Base-by-base conservation (phyloP, 1,140 invertebrate genomes). In the Chironomus striatipennis region DNA sequence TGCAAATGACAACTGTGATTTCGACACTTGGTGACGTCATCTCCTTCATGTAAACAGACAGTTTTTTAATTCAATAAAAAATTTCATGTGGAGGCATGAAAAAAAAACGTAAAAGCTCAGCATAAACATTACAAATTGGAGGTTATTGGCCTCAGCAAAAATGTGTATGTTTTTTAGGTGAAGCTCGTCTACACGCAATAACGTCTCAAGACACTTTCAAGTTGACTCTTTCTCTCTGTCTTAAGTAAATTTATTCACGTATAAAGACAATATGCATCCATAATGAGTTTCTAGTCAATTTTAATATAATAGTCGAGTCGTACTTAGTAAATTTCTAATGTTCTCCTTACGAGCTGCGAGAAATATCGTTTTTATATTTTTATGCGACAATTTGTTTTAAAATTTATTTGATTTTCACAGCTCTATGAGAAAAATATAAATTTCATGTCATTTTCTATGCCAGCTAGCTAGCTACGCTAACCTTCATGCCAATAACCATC, bases 61-160 rank as follows among this genome's bases (percentile, higher is more conserved):
- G 24, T 34, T 34, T 34, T 34, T 34, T 34, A 34, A 34, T 34
- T 34, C 5, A 34, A 34, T 34, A 34, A 34, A 34, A 34, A 34
- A 34, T 34, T 34, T 34, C 24, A 34, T 34, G 24, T 34, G 5
- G n/a, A 57, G 47, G n/a, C 47, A 57, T 15, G n/a, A 57, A 57
- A 34, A 57, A 34, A 57, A 15, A 57, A n/a, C 47, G 47, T 57
- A 47, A 47, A 47, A 47, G 47, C 47, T n/a, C 12, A 57, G 47
- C 47, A 57, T 57, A 57, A 57, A 57, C 47, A 57, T 57, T 57
- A 57, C 47, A 57, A 57, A 57, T 57, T 5, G 8, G 47, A 57
- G 47, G 47, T 57, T 57, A 57, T 57, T 57, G 47, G 47, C 47
- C 47, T 57, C n/a, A 57, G n/a, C 12, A 57, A n/a, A 57, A 57